A percentile compares a stretch with the other conserved stretches of the same genome.
Conservation (phyloP, 2,797 vertebrate species). For the Chiloscyllium punctatum region DNA sequence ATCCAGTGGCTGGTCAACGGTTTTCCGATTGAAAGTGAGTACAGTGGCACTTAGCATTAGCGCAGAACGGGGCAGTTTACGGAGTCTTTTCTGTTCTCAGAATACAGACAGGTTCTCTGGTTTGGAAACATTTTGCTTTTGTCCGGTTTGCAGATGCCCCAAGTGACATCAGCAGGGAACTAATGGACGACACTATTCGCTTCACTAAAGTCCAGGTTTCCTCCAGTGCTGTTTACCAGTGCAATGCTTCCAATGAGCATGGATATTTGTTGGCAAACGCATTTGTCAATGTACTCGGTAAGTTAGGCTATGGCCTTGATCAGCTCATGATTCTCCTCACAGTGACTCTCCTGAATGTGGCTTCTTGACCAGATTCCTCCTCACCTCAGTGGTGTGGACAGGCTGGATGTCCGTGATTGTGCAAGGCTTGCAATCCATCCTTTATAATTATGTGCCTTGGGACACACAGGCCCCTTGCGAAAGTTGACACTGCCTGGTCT, state of each 20-base stretch:
- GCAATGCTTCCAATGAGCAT: conserved; percentile 85
- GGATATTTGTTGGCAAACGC: conserved; percentile 89
- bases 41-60: neutral
- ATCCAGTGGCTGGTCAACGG: conserved; percentile 86
- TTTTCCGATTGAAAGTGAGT: conserved; percentile 83
- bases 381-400: neutral
- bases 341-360: neutral
- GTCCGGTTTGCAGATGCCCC: conserved; percentile 65
- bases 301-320: conserved; percentile 47
- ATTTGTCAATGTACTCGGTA: conserved; percentile 91
- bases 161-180: conserved; percentile 75
- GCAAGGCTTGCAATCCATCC: neutral
- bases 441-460: neutral
- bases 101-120: neutral
- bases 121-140: neutral
- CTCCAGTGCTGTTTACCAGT: conserved; percentile 91
- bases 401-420: neutral
- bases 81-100: neutral
- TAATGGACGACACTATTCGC: conserved; percentile 84
- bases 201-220: conserved; percentile 79
- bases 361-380: neutral
- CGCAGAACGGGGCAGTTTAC: neutral
- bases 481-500: neutral
- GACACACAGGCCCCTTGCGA: neutral
- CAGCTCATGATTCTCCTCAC: neutral